Evolutionary conservation across 2,888 invertebrate species (phyloP), one percentile per base, ranked within the genome.

Genomic region (Cantharis nigra): DNA sequence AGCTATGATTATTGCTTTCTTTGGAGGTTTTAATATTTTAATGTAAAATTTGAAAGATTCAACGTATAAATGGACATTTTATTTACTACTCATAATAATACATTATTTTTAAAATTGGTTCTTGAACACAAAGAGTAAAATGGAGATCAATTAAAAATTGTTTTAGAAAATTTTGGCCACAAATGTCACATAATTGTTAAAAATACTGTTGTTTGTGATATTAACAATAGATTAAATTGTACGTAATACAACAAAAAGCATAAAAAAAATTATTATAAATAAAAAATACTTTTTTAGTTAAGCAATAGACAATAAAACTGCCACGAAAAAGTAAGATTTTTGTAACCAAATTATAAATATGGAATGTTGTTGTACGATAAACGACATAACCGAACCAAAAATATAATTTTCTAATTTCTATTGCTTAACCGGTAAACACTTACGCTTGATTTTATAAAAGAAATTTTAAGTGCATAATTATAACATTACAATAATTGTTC

Each of bases 41-140:
- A 10, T 1, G 11, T 1, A 14, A 64, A 11, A 64, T 64, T 18
- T 9, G 3, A 63, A 18, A 11, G 16, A 18, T 63, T 16, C 16
- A 18, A 64, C 11, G 18, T 20, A 64, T 16, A 64, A 67, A 67
- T n/a, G 18, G 18, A 67, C 65, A 16, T 49, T 49, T 49, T 49
- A 49, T 67, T 67, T 67, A 23, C 13, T 67, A 23, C 26, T 20
- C 26, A 67, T 67, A 23, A 70, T 28, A 70, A 28, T 18, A 30
- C 33, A 23, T 30, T 30, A 30, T 70, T 33, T 77, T 74, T 69
- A 77, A 78, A 75, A 78, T 75, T 78, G 78, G 75, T 78, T 72
- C 73, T 78, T 78, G 72, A 78, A 78, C 78, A 75, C 75, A 78
- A 76, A 74, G 64, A 69, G 69, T 75, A 78, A 65, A 72, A 63